phyloP scores from a whole-genome alignment of 2,113 vertebrate genomes.

The Microcebus griseorufus region DNA sequence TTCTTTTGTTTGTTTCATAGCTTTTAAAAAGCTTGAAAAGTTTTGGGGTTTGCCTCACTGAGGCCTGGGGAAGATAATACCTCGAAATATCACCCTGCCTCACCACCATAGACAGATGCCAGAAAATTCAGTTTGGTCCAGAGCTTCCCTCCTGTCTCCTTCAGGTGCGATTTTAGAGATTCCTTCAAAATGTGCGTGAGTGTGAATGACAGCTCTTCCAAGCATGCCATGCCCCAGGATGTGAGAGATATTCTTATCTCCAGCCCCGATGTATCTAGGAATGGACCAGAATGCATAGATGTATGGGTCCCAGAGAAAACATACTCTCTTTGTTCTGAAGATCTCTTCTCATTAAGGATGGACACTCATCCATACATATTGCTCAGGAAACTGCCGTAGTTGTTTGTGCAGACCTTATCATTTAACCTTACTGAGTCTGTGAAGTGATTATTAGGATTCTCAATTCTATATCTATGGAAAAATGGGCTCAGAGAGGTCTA shows the following conservation, averaged over 20 bases:
- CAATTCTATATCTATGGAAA: not conserved
- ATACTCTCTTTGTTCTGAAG: not conserved
- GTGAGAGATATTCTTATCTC: not conserved
- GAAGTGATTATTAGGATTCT: not conserved
- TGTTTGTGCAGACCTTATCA: not conserved
- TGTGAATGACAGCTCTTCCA: not conserved
- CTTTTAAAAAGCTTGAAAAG: not conserved
- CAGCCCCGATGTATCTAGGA: not conserved
- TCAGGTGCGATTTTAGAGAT: not conserved
- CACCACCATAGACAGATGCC: not conserved
- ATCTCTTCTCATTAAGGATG: not conserved
- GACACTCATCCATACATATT: not conserved
- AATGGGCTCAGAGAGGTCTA: not conserved
- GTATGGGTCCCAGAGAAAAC: not conserved
- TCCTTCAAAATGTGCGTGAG: not conserved
- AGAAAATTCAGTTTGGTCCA: not conserved
- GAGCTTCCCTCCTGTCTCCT: not conserved
- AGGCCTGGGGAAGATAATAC: not conserved
- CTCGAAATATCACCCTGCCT: not conserved
- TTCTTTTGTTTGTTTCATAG: not conserved
- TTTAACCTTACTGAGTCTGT: not conserved
- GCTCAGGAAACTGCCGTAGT: not conserved
- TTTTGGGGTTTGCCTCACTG: not conserved
- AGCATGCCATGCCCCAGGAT: not conserved
- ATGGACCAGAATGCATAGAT: not conserved